phyloP scores from a whole-genome alignment of 2,113 vertebrate genomes.

The Melierax canorus region DNA sequence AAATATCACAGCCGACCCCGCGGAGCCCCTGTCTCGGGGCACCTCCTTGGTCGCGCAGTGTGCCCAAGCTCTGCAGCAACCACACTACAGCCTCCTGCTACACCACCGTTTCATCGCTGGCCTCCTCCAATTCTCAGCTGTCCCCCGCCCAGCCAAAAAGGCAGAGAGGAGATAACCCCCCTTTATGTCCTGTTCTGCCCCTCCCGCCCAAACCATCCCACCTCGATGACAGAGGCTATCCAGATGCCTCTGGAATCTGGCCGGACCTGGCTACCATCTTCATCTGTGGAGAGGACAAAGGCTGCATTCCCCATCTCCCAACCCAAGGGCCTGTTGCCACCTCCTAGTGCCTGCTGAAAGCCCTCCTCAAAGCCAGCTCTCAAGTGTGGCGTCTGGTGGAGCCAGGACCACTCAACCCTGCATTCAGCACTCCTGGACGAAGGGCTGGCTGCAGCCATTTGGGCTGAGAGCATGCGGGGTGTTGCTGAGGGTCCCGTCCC shows the following conservation, averaged over 20 bases:
- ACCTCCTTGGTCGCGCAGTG: neutral
- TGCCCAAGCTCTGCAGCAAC: neutral
- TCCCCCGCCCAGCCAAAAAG: neutral
- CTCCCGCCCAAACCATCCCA: neutral
- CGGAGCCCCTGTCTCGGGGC: neutral
- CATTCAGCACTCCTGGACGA: neutral
- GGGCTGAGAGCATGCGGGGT: neutral
- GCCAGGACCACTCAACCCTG: constrained; percentile 75
- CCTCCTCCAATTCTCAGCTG: neutral
- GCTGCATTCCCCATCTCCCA: constrained; percentile 52
- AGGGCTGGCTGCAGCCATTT: constrained; percentile 32
- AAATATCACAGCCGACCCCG: neutral
- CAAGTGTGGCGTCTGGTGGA: constrained; percentile 67
- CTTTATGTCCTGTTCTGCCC: neutral
- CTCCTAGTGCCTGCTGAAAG: constrained; percentile 74
- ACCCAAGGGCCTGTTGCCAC: constrained; percentile 72
- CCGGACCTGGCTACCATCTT: neutral
- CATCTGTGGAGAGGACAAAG: neutral
- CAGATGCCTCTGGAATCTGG: constrained; percentile 80
- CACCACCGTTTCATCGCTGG: neutral
- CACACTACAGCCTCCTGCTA: neutral
- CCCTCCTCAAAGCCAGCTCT: constrained; percentile 66
- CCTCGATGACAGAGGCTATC: constrained; percentile 72
- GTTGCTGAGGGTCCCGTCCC: neutral
- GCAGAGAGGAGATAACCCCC: constrained; percentile 1